Evolutionary conservation across 2,888 invertebrate genomes (phyloP).

Genomic region (Calliphora vomitoria): DNA sequence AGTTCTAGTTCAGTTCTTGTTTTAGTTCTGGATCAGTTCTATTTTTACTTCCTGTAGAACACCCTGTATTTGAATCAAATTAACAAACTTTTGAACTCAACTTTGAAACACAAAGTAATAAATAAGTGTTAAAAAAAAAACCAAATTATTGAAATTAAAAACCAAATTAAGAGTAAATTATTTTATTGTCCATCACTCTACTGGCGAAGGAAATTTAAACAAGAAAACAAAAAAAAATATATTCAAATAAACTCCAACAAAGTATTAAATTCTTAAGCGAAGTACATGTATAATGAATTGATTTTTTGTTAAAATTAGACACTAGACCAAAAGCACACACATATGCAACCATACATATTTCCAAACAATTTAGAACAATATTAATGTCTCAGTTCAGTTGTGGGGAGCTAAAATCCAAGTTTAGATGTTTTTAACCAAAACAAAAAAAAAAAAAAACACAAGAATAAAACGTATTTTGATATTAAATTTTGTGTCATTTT

Average conservation of each 20-base stretch:
- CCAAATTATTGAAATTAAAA: conserved; percentile 78
- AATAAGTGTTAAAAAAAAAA: neutral
- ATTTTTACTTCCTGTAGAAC: too few species aligned
- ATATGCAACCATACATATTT: neutral
- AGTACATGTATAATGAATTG: conserved; percentile 35
- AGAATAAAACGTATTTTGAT: conserved; percentile 45
- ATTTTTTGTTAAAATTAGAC: conserved; percentile 33
- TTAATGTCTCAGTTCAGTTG: neutral
- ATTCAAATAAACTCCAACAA: neutral
- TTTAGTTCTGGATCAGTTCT: too few species aligned
- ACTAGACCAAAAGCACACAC: conserved; percentile 24
- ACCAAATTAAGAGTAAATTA: conserved; percentile 82
- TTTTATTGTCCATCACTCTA: conserved; percentile 78
- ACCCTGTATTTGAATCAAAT: too few species aligned
- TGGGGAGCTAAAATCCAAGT: neutral
- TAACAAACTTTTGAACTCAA: too few species aligned
- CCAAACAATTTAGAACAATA: conserved; percentile 10
- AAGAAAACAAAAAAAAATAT: neutral
- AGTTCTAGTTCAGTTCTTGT: too few species aligned
- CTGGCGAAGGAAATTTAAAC: conserved; percentile 1
- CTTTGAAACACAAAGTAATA: too few species aligned
- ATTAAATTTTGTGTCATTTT: conserved; percentile 51
- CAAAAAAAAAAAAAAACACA: neutral
- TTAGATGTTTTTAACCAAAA: neutral
- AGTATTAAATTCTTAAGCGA: conserved; percentile 27